Base-by-base conservation (phyloP, 2,113 vertebrate species). In the Papio anubis region DNA sequence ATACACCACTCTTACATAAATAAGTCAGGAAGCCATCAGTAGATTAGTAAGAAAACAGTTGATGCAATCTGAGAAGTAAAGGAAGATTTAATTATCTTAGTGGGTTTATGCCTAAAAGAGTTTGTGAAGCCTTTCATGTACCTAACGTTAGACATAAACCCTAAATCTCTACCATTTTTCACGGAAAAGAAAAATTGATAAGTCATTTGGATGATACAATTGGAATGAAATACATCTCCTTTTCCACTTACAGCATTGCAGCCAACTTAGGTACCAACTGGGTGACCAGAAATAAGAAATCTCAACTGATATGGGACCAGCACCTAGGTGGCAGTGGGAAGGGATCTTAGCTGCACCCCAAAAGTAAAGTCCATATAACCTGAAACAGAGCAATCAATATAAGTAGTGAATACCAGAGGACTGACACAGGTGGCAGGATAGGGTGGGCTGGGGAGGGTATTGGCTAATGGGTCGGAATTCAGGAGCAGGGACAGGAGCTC, bases 51-150 rank as follows among this genome's bases (percentile, higher is more conserved):
- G 8, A 96, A 90, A 81, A 35, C 91, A 68, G n/a, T 8, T 66
- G 68, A 80, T 87, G 11, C 52, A 93, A 92, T 70, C 35, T 84
- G 32, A 79, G 25, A 52, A 72, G 86, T 70, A 59, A 87, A 73
- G 40, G 12, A n/a, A 6, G 16, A 93, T 38, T 93, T 87, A 89
- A 72, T 95, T 88, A 40, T 89, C 38, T 88, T 89, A 64, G 27
- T 87, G 8, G 43, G 32, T 5, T 76, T 76, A 79, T 92, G 61
- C n/a, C 8, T 78, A 96, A 21, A 55, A 93, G 55, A 89, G n/a
- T 89, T 88, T 92, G 25, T 85, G 96, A 97, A 96, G 8, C 12
- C 6, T 96, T 97, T 78, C 81, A 55, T 85, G 23, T 40, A 78
- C 10, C 57, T 87, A 35, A 68, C 21, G 64, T 82, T 92, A 38